Evolutionary conservation across 2,113 vertebrate species (phyloP), one percentile per base, ranked within the genome.

Genomic region (Apteryx mantelli): DNA sequence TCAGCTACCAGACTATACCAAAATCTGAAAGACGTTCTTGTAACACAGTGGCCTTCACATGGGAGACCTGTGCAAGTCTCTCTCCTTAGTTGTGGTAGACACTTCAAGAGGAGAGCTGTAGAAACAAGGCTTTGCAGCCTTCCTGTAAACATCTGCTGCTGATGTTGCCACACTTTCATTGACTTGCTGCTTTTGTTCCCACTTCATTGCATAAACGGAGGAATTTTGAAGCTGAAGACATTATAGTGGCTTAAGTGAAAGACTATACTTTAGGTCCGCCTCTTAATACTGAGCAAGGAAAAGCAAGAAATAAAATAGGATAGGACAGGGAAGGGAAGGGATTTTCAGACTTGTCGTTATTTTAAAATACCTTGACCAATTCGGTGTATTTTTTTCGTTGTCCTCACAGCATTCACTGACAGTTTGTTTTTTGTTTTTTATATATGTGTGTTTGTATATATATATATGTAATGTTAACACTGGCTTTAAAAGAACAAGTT

Each of bases 211-310:
- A 30, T 55, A 3, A 50, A 16, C 15, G 2, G 3, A 90, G 11
- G 38, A 77, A 73, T 82, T 82, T 58, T 77, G 52, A 82, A 24
- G 6, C 12, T 66, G 42, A 63, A 26, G 26, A 70, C 4, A 30
- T 63, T 74, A 34, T 5, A 70, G 38, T 34, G 9, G 3, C 12
- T 92, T 75, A 42, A 71, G 13, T 38, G 60, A 6, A 2, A 53
- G 9, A 68, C 34, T 68, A 40, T 7, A 9, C 0, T 1, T 63
- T 34, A 50, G 4, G 3, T 5, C 7, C 3, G 9, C 8, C 25
- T 82, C 30, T 69, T 77, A 58, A 95, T 61, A 76, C 3, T 0
- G 0, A 84, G 3, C 3, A 68, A 64, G 40, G 9, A 42, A 64
- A 89, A 85, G 15, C 5, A 63, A 73, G 13, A 73, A 46, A 79